Evolutionary conservation across 1,140 invertebrate species (phyloP), one percentile per base, ranked within the genome.

Genomic region (Chironomus tepperi): DNA sequence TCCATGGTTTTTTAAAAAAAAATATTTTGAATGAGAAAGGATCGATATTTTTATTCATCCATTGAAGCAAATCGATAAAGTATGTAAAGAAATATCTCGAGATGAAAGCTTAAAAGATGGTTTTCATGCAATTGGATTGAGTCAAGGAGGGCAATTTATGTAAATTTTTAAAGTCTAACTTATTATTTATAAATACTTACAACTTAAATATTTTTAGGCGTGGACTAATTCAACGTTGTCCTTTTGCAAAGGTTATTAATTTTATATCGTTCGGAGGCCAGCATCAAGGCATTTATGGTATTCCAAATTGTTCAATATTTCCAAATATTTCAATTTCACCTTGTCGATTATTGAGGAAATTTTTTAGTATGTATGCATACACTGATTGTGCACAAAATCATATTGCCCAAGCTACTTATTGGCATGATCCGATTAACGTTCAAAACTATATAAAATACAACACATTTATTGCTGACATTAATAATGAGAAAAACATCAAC

Each of bases 101-200:
- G 94, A 99, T 83, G 78, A 86, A 8, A 85, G 87, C 24, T 83
- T 99, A 5, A 79, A 86, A 77, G 81, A 90, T 81, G 97, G 97
- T 15, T 99, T 95, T 81, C 93, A 99, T 86, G 94, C 95, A 0
- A 90, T 99, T 79, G 98, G 98, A 42, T 98, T 99, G 80, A 98
- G 96, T 9, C 98, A 99, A 86, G 98, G 98, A 74, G 91, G 89
- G 73, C 97, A 98, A 84, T 99, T 99, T 85, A 82, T 98, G 94
- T 96, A 88, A 90, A 73, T 75, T 74, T 76, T 43, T 78, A 74
- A 78, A 47, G 8, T 47, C 15, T 47, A 9, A 43, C 42, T 43
- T 43, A 7, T 43, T 43, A 7, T 7, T 47, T 47, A 47, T 9
- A n/a, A n/a, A n/a, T n/a, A n/a, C n/a, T n/a, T n/a, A n/a, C n/a